Evolutionary conservation across 2,113 vertebrate genomes (phyloP).

Genomic region (Stegastes partitus): DNA sequence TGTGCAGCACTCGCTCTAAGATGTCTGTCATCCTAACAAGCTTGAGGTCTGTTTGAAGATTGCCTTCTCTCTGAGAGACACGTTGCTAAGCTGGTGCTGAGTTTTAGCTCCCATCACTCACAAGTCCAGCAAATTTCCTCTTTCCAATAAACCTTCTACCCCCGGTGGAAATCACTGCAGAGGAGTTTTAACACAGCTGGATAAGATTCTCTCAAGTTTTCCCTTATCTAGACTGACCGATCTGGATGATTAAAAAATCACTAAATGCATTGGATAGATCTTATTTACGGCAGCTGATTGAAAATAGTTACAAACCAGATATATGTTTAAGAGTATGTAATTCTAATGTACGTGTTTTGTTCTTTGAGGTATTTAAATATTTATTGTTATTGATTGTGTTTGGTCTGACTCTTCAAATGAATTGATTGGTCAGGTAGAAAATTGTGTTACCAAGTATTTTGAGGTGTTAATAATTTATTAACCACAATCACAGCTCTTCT

Average conservation of each 20-base stretch:
- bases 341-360: slow-evolving; percentile 36
- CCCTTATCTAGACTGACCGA: slow-evolving; percentile 2
- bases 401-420: slow-evolving; percentile 31
- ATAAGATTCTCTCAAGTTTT: slow-evolving; percentile 9
- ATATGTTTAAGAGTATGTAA: slow-evolving; percentile 46
- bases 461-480: slow-evolving; percentile 11
- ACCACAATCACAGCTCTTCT: slow-evolving; percentile 27
- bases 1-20: slow-evolving; percentile 39
- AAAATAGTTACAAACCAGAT: slow-evolving; percentile 22
- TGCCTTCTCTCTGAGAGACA: slow-evolving; percentile 41
- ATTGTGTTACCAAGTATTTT: slow-evolving; percentile 34
- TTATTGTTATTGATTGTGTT: slow-evolving; percentile 27
- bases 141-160: slow-evolving; percentile 28
- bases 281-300: slow-evolving; percentile 62
- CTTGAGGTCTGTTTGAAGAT: slow-evolving; percentile 47
- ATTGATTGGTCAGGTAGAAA: slow-evolving; percentile 8
- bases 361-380: slow-evolving; percentile 42
- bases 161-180: slow-evolving; percentile 39
- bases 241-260: slow-evolving; percentile 11
- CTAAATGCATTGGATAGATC: slow-evolving; percentile 38
- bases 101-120: slow-evolving; percentile 32
- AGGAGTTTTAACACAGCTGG: slow-evolving; percentile 24
- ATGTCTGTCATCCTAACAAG: slow-evolving; percentile 51
- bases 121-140: slow-evolving; percentile 34
- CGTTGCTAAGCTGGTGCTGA: slow-evolving; percentile 46